Conservation (phyloP, 2,888 invertebrate genomes). For the Hydriomena furcata region DNA sequence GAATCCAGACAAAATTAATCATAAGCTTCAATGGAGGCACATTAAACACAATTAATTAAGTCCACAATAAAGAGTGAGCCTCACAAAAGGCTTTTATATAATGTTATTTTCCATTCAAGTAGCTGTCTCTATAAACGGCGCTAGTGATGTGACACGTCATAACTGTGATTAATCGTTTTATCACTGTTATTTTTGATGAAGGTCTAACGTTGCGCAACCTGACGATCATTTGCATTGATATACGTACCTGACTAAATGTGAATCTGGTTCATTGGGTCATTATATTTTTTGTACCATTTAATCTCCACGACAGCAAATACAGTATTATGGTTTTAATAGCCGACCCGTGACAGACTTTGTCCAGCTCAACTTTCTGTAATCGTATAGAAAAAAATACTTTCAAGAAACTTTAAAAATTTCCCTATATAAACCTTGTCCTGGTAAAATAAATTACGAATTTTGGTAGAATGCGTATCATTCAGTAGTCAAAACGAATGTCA, state of each 20-base stretch:
- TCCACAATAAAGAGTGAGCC: slow-evolving; percentile 59
- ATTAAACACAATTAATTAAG: slow-evolving; percentile 65
- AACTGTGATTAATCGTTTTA: slow-evolving; percentile 61
- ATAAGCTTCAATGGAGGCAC: slow-evolving; percentile 2
- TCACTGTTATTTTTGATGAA: slow-evolving; percentile 36
- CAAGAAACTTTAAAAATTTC: too few species aligned
- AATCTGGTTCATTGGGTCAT: slow-evolving; percentile 13
- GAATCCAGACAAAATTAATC: slow-evolving; percentile 14
- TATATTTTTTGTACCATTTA: not conserved
- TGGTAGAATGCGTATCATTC: too few species aligned
- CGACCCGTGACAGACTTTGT: too few species aligned
- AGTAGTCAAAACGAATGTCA: too few species aligned
- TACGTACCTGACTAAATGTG: slow-evolving; percentile 10
- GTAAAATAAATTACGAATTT: too few species aligned
- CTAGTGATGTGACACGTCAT: slow-evolving; percentile 66
- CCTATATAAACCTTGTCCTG: too few species aligned
- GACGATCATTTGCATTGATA: slow-evolving; percentile 19
- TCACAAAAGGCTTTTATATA: slow-evolving; percentile 58
- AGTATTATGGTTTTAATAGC: too few species aligned
- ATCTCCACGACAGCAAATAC: too few species aligned
- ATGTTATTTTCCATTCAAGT: slow-evolving; percentile 62
- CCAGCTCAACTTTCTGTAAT: too few species aligned
- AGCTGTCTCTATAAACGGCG: slow-evolving; percentile 64
- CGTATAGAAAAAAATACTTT: too few species aligned
- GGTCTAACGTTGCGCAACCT: slow-evolving; percentile 15